Evolutionary conservation across 2,888 invertebrate genomes (phyloP).

Genomic region (Himalopsyche tibetana): DNA sequence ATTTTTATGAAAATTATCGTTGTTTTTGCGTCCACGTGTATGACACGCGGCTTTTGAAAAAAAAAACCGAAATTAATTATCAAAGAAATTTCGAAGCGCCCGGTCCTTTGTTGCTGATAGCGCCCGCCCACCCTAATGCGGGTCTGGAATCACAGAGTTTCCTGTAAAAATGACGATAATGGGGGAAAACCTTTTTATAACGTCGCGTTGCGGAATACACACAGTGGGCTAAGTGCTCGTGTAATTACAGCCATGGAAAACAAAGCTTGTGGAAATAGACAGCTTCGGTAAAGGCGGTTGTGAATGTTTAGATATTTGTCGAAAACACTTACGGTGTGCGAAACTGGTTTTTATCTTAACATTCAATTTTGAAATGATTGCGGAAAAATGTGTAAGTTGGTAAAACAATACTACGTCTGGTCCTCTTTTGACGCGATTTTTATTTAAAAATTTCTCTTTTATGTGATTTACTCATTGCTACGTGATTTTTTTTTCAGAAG

Average conservation of each 20-base stretch:
- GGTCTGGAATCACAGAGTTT: conserved; percentile 42
- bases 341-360: background rate
- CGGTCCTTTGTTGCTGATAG: conserved; percentile 24
- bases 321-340: too few relatives aligned
- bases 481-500: too few relatives aligned
- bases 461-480: too few relatives aligned
- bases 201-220: conserved; percentile 4
- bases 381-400: too few relatives aligned
- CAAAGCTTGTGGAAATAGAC: conserved; percentile 34
- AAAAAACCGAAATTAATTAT: conserved; percentile 27
- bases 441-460: too few relatives aligned
- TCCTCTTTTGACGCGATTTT: too few relatives aligned
- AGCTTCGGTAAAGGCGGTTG: background rate
- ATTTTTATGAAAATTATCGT: conserved; percentile 14
- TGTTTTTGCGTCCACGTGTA: background rate
- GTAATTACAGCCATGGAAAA: conserved; percentile 10
- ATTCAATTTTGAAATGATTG: background rate
- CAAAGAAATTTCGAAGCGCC: conserved; percentile 37
- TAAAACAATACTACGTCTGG: too few relatives aligned
- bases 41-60: background rate
- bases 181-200: conserved; percentile 38
- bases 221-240: conserved; percentile 38
- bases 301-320: background rate
- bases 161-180: conserved; percentile 42
- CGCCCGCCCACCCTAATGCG: conserved; percentile 29